Evolutionary conservation across 2,888 invertebrate species (phyloP).

Genomic region (Aporophyla nigra): DNA sequence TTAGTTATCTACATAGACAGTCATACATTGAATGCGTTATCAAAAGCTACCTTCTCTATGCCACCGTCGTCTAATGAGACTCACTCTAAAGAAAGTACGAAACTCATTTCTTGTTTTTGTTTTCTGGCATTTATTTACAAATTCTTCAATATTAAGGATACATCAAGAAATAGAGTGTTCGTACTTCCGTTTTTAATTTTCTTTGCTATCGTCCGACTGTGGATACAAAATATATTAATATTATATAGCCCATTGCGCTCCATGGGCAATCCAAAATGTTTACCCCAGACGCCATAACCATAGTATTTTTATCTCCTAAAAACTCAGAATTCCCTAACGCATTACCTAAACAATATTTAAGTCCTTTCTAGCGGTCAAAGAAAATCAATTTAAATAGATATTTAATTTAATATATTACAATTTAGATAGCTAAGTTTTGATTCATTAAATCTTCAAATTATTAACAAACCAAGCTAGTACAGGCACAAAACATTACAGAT

Average conservation of each 20-base stretch:
- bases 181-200: constrained; percentile 38
- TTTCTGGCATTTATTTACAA: constrained; percentile 54
- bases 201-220: constrained; percentile 57
- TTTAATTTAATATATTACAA: neutral
- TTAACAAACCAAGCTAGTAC: constrained; percentile 4
- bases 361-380: neutral
- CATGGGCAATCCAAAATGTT: neutral
- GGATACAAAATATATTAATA: constrained; percentile 48
- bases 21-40: constrained; percentile 66
- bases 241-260: neutral
- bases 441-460: constrained; percentile 24
- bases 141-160: constrained; percentile 24
- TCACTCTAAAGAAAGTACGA: constrained; percentile 48
- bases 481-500: constrained; percentile 22
- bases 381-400: neutral
- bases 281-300: neutral
- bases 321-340: neutral
- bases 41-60: constrained; percentile 71
- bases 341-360: neutral
- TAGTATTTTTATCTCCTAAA: neutral
- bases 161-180: constrained; percentile 25
- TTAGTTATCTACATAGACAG: constrained; percentile 52
- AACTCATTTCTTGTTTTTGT: constrained; percentile 27
- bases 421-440: constrained; percentile 12
- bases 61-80: constrained; percentile 60